Evolutionary conservation across 1,140 invertebrate genomes (phyloP), one percentile per base, ranked within the genome.

Genomic region (Sweltsa coloradensis): DNA sequence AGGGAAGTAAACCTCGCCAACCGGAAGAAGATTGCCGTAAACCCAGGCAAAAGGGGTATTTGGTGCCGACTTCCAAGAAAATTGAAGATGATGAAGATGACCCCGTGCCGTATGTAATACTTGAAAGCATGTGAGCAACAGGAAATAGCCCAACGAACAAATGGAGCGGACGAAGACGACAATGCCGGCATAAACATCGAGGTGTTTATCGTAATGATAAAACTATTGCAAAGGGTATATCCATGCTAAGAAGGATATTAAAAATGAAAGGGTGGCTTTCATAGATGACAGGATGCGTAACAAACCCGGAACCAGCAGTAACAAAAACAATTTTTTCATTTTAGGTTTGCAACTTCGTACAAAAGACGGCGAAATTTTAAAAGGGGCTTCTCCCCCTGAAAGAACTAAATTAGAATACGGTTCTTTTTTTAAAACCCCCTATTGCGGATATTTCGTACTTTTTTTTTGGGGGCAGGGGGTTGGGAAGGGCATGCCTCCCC

Each of bases 141-240:
- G 23, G 36, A 37, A 37, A 37, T 5, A 37, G n/a, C 36, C 36
- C 36, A 19, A 37, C 36, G 36, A 37, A 37, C 16, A 37, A 22
- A 16, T 37, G 36, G 36, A n/a, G n/a, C n/a, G n/a, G n/a, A n/a
- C n/a, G n/a, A n/a, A n/a, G n/a, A n/a, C n/a, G n/a, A n/a, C n/a
- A n/a, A n/a, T n/a, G n/a, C n/a, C n/a, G n/a, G n/a, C 23, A 16
- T 19, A 22, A 37, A 7, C 18, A 22, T 16, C 36, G 7, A 5
- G n/a, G 16, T 37, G 36, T 37, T 22, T 19, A n/a, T 7, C 18
- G 23, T 16, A 19, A 5, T 22, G 23, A 37, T 22, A 37, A n/a
- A 22, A 37, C 16, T 5, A n/a, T 37, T 37, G 7, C n/a, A 16
- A 37, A 37, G 23, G 18, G 36, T 37, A n/a, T 22, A 19, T 37